phyloP scores from a whole-genome alignment of 2,113 vertebrate genomes.

The Pangasianodon gigas region DNA sequence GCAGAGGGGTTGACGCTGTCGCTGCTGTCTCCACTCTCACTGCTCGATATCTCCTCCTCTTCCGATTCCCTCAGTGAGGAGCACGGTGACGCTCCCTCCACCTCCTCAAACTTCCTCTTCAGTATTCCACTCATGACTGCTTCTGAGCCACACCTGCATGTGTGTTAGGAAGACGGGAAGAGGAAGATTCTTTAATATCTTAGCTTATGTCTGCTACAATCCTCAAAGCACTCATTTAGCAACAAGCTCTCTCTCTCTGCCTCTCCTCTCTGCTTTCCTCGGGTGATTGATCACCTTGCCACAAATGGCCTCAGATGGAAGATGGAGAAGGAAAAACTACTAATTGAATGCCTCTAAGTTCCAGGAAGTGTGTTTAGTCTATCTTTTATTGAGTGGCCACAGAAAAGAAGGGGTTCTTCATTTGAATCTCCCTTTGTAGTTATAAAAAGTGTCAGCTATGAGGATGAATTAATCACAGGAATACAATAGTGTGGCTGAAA shows the following conservation, averaged over 20 bases:
- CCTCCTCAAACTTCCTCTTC: slow-evolving; percentile 98
- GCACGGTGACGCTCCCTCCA: slow-evolving; percentile 95
- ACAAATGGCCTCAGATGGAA: slow-evolving; percentile 67
- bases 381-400: slow-evolving; percentile 58
- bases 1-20: slow-evolving; percentile 97
- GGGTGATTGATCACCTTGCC: slow-evolving; percentile 69
- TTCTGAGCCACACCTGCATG: slow-evolving; percentile 70
- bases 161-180: slow-evolving; percentile 50
- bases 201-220: slow-evolving; percentile 61
- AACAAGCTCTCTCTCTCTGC: slow-evolving; percentile 45
- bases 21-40: slow-evolving; percentile 95
- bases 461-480: slow-evolving; percentile 41
- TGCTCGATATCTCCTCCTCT: slow-evolving; percentile 94
- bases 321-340: slow-evolving; percentile 60
- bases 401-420: slow-evolving; percentile 26
- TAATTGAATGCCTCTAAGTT: slow-evolving; percentile 66
- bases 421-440: slow-evolving; percentile 15
- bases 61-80: slow-evolving; percentile 92
- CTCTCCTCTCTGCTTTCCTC: slow-evolving; percentile 52
- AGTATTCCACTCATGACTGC: slow-evolving; percentile 91
- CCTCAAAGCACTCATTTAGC: slow-evolving; percentile 69
- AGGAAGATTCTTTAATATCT: slow-evolving; percentile 66
- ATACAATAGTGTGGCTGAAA: slow-evolving; percentile 31
- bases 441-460: slow-evolving; percentile 18
- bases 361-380: slow-evolving; percentile 62